Conservation (phyloP, 2,113 vertebrate species). For the Aix galericulata region DNA sequence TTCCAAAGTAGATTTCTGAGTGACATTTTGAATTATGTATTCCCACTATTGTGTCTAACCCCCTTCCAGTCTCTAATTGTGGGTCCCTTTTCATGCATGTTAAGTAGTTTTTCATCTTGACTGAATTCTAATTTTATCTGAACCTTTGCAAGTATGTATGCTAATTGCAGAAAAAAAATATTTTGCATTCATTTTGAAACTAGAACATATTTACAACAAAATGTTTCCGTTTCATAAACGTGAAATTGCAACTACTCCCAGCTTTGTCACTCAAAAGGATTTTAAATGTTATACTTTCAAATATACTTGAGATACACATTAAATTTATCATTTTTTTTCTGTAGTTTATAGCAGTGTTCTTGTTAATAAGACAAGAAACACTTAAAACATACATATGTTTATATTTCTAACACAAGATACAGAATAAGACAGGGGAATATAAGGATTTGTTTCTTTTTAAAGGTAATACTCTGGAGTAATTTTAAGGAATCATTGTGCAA, state of each 20-base stretch:
- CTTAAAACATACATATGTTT: not conserved
- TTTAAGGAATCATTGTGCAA: not conserved
- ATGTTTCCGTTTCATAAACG: not conserved
- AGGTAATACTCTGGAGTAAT: not conserved
- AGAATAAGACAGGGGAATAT: not conserved
- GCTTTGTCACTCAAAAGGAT: not conserved
- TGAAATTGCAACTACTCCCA: not conserved
- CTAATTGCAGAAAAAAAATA: conserved; percentile 10
- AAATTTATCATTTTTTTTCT: not conserved
- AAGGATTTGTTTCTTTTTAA: not conserved
- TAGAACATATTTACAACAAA: conserved; percentile 7
- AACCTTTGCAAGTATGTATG: conserved; percentile 28
- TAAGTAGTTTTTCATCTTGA: conserved; percentile 12
- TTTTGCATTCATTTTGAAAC: conserved; percentile 18
- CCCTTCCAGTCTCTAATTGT: not conserved
- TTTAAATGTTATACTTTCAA: not conserved
- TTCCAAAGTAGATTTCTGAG: conserved; percentile 8
- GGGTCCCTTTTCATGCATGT: not conserved
- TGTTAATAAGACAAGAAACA: not conserved
- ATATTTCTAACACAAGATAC: not conserved
- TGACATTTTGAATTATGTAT: conserved; percentile 28
- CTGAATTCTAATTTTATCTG: conserved; percentile 48
- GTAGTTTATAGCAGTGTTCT: not conserved
- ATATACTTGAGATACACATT: not conserved
- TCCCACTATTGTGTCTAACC: not conserved